phyloP scores from a whole-genome alignment of 2,113 vertebrate species.

The Melanerpes formicivorus region DNA sequence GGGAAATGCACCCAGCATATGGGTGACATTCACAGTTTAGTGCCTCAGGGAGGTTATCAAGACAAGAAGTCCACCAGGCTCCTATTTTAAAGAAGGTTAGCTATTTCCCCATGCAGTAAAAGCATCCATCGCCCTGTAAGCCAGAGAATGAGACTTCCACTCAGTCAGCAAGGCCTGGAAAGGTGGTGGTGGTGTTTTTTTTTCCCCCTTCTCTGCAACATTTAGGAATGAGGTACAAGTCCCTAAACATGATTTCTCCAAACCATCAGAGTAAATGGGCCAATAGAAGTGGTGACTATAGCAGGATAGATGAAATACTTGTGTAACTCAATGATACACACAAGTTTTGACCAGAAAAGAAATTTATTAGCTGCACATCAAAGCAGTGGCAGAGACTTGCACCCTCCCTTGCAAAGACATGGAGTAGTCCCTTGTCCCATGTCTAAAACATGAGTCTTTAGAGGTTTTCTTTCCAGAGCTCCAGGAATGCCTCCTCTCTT shows the following conservation, averaged over 20 bases:
- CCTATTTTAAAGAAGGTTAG: background rate
- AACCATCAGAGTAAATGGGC: background rate
- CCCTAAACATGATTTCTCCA: background rate
- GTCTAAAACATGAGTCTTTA: background rate
- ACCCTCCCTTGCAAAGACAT: background rate
- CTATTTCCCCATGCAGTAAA: background rate
- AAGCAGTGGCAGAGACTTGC: background rate
- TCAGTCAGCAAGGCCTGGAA: background rate
- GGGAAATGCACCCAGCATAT: background rate
- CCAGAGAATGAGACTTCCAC: background rate
- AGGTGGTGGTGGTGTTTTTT: background rate
- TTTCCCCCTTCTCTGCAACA: background rate
- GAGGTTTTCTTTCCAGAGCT: slow-evolving; percentile 3
- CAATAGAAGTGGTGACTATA: background rate
- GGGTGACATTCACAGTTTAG: background rate
- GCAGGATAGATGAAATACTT: background rate
- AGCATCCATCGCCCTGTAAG: background rate
- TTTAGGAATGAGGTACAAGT: background rate
- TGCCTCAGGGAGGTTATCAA: background rate
- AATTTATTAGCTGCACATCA: background rate
- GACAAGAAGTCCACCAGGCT: background rate
- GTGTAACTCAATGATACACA: background rate
- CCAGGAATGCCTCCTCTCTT: background rate
- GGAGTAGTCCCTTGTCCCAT: background rate
- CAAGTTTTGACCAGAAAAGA: background rate